Base-by-base conservation (phyloP, 2,113 vertebrate genomes). In the Lagenorhynchus albirostris region DNA sequence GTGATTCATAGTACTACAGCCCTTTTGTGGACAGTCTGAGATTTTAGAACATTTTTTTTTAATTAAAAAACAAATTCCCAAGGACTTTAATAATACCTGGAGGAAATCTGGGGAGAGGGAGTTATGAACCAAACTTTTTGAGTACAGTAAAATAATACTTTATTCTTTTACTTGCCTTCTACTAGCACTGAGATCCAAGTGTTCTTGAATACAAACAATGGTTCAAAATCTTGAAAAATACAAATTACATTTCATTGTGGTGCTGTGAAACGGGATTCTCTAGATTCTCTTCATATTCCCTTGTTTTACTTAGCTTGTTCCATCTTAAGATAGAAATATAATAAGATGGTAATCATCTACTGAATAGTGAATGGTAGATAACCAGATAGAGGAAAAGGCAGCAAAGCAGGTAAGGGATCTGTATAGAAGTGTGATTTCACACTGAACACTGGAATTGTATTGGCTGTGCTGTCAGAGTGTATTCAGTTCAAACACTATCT, bases 341-440 rank as follows among this genome's bases (percentile, higher is more conserved):
- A 93, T 92, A 94, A 95, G 58, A 94, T 96, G 44, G 8, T 91
- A 96, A 96, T 97, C 97, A 96, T 92, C 63, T 85, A 76, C 29
- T 55, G 68, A 71, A 70, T 90, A n/a, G 65, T 76, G 44, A 93
- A 74, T 74, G 20, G 29, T 84, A 38, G 70, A 93, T 86, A 97
- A 63, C 58, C 60, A 89, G 85, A 91, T 88, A 63, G 23, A 76
- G 36, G 10, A 9, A 95, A 91, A 87, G 26, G 25, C 60, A 85
- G 55, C 21, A 91, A 95, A 92, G 65, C 50, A 90, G 73, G 89
- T 73, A 96, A 96, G 4, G 1, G 55, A 91, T 65, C 67, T 82
- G 62, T 33, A 74, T 8, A 96, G 58, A 47, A 44, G 67, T 81
- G 58, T 63, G 74, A 95, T 77, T 83, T 88, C 87, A 82, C 20